A percentile compares a stretch with the other conserved stretches of the same genome.
Evolutionary conservation across 2,888 invertebrate species (phyloP).

Genomic region (Sinelater perroti): DNA sequence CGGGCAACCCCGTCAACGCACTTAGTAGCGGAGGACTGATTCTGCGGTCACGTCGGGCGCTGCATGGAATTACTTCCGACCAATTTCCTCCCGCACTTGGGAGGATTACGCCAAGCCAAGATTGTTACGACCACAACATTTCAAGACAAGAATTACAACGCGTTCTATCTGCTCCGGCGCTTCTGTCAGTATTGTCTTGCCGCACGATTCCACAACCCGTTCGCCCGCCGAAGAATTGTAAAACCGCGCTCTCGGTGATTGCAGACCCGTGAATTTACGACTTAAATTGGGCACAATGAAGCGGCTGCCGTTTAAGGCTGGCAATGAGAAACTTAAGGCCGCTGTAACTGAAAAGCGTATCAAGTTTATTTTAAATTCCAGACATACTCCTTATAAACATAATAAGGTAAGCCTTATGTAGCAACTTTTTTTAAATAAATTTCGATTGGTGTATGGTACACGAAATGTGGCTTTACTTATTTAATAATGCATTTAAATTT

Average conservation of each 20-base stretch:
- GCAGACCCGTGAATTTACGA: conserved; percentile 10
- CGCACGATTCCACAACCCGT: conserved; percentile 8
- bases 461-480: no score
- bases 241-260: conserved; percentile 12
- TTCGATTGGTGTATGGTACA: no score
- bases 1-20: conserved; percentile 26
- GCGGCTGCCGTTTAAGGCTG: no score
- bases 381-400: no score
- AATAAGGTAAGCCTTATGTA: no score
- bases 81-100: conserved; percentile 44
- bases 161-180: conserved; percentile 27
- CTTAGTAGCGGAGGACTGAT: conserved; percentile 37
- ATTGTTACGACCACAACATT: conserved; percentile 41
- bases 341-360: no score
- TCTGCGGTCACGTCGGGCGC: conserved; percentile 39
- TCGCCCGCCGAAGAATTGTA: conserved; percentile 24
- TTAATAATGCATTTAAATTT: no score
- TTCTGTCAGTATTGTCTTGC: conserved; percentile 20
- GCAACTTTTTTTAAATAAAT: no score
- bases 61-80: conserved; percentile 46
- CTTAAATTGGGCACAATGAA: no score
- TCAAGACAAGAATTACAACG: conserved; percentile 37
- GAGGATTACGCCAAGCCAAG: conserved; percentile 43
- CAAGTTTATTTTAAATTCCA: no score
- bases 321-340: no score